Evolutionary conservation across 2,113 vertebrate genomes (phyloP).

Genomic region (Vulpes ferrilata): DNA sequence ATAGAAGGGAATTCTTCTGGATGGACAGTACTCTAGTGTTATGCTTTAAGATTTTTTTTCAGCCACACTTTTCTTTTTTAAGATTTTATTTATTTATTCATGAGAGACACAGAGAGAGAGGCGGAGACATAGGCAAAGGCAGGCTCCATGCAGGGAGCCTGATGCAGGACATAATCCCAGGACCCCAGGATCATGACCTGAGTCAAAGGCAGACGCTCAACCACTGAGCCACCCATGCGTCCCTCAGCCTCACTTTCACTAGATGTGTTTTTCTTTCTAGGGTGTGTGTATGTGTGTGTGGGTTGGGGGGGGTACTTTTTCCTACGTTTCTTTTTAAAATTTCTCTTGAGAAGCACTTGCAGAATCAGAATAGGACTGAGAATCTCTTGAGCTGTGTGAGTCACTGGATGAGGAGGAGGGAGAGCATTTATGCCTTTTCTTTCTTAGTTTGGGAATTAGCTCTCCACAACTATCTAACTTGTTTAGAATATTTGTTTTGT

Average conservation of each 20-base stretch:
- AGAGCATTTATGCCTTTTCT: background rate
- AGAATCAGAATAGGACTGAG: background rate
- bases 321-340: background rate
- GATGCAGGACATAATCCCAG: too few relatives aligned
- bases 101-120: too few relatives aligned
- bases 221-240: too few relatives aligned
- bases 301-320: too few relatives aligned
- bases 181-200: too few relatives aligned
- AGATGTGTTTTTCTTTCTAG: too few relatives aligned
- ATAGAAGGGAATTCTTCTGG: conserved; percentile 97
- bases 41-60: conserved; percentile 93
- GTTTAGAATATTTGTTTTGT: conserved; percentile 37
- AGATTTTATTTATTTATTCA: too few relatives aligned
- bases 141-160: too few relatives aligned
- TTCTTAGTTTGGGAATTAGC: conserved; percentile 94
- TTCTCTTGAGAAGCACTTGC: background rate
- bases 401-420: background rate
- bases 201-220: too few relatives aligned
- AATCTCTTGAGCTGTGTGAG: background rate
- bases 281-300: too few relatives aligned
- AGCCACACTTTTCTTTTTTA: conserved; percentile 54
- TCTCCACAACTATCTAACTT: conserved; percentile 98
- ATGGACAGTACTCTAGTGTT: conserved; percentile 94
- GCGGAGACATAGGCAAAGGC: too few relatives aligned
- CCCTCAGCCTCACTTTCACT: background rate